Conservation (phyloP, 2,797 vertebrate genomes). For the Eulemur rubriventer region DNA sequence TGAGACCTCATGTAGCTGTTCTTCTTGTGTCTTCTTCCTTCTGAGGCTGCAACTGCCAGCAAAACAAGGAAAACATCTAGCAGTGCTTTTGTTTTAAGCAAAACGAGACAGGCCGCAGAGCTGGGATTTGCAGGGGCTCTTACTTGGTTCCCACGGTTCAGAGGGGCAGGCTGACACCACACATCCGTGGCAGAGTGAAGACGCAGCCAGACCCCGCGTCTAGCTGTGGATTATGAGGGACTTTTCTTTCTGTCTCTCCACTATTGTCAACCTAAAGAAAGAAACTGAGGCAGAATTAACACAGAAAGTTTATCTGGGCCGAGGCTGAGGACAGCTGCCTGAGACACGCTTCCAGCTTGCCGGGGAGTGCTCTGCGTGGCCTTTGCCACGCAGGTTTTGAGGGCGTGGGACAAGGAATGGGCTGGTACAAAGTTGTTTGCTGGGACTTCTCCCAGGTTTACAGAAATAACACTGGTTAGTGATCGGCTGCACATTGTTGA, state of each 20-base stretch:
- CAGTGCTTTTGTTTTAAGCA: not conserved
- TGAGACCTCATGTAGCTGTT: not conserved
- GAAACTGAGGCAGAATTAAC: not conserved
- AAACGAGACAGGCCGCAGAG: not conserved
- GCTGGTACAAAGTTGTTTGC: not conserved
- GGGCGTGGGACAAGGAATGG: not conserved
- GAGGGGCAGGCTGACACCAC: too few relatives aligned
- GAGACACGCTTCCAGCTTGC: not conserved
- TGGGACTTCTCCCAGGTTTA: not conserved
- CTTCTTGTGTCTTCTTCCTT: not conserved
- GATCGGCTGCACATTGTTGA: too few relatives aligned
- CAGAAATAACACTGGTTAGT: not conserved
- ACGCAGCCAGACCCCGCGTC: not conserved
- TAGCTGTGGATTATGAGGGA: too few relatives aligned
- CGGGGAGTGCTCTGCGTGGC: too few relatives aligned
- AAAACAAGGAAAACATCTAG: not conserved
- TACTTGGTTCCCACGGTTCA: too few relatives aligned
- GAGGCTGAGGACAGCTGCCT: not conserved
- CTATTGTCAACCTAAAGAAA: not conserved
- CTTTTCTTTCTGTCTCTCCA: not conserved
- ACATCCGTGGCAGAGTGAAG: rapidly evolving
- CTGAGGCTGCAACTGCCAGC: too few relatives aligned
- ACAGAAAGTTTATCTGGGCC: not conserved
- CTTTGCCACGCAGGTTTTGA: not conserved
- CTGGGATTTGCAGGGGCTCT: too few relatives aligned